phyloP scores from a whole-genome alignment of 2,113 vertebrate species.

The Plestiodon gilberti region DNA sequence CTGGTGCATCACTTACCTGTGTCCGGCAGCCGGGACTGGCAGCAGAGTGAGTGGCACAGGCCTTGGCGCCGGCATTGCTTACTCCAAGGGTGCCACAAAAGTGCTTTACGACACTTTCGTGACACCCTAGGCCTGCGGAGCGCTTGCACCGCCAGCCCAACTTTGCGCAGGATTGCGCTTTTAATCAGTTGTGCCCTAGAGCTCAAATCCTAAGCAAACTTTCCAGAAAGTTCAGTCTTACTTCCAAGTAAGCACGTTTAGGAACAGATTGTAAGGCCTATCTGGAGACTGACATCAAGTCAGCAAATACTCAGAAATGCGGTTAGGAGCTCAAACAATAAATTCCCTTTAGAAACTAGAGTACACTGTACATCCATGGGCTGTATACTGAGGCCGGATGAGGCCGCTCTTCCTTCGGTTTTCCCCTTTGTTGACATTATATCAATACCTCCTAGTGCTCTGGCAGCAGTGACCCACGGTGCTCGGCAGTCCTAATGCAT shows the following conservation, averaged over 20 bases:
- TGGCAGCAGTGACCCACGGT: constrained; percentile 16
- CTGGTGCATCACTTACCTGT: too few species aligned
- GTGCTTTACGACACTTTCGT: too few species aligned
- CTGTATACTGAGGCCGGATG: constrained; percentile 17
- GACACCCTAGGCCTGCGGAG: too few species aligned
- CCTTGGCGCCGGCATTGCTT: too few species aligned
- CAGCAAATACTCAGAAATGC: background rate
- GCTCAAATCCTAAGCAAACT: background rate
- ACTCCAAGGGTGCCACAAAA: too few species aligned
- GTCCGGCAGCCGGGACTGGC: too few species aligned
- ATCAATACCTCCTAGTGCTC: constrained; percentile 22
- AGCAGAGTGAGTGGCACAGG: too few species aligned
- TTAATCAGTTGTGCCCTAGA: background rate
- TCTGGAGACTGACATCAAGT: background rate
- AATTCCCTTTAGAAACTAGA: background rate
- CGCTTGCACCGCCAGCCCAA: too few species aligned
- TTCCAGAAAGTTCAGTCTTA: background rate
- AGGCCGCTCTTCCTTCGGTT: constrained; percentile 49
- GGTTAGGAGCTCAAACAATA: background rate
- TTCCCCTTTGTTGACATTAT: constrained; percentile 46
- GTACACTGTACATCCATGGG: constrained; percentile 32
- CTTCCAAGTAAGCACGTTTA: background rate
- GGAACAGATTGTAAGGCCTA: background rate
- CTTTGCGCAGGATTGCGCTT: background rate
- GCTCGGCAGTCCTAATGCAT: constrained; percentile 35